Conservation (phyloP, 2,797 vertebrate genomes). For the Petrocephalus sullivani region DNA sequence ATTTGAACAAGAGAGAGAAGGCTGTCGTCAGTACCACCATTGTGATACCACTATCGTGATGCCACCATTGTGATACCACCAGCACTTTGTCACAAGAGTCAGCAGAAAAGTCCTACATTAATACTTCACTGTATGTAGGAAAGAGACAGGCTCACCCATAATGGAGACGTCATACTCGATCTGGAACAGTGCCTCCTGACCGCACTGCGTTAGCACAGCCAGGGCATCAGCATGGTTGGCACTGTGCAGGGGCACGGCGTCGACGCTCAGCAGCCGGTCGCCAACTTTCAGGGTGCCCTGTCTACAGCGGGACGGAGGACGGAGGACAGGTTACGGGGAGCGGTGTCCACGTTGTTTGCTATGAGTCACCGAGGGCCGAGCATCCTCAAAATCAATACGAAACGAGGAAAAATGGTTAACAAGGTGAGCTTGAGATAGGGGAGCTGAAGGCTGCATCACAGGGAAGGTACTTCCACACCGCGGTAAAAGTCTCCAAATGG, state of each 20-base stretch:
- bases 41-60: too few species aligned
- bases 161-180: slow-evolving; percentile 90
- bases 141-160: slow-evolving; percentile 69
- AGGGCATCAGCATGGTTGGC: slow-evolving; percentile 77
- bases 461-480: not conserved
- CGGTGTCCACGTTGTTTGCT: not conserved
- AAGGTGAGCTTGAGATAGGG: not conserved
- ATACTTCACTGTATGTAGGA: too few species aligned
- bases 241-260: slow-evolving; percentile 81
- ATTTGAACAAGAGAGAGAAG: too few species aligned
- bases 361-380: not conserved
- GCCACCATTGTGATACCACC: too few species aligned
- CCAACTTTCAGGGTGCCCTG: slow-evolving; percentile 86
- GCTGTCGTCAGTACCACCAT: too few species aligned
- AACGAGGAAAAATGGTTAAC: not conserved
- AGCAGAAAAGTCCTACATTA: too few species aligned
- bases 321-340: not conserved
- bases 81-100: too few species aligned
- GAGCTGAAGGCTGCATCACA: not conserved
- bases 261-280: slow-evolving; percentile 82
- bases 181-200: slow-evolving; percentile 88
- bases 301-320: slow-evolving; percentile 49
- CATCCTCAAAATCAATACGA: not conserved
- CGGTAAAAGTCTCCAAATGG: not conserved
- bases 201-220: slow-evolving; percentile 76